Evolutionary conservation across 2,113 vertebrate genomes (phyloP).

Genomic region (Leucopsar rothschildi): DNA sequence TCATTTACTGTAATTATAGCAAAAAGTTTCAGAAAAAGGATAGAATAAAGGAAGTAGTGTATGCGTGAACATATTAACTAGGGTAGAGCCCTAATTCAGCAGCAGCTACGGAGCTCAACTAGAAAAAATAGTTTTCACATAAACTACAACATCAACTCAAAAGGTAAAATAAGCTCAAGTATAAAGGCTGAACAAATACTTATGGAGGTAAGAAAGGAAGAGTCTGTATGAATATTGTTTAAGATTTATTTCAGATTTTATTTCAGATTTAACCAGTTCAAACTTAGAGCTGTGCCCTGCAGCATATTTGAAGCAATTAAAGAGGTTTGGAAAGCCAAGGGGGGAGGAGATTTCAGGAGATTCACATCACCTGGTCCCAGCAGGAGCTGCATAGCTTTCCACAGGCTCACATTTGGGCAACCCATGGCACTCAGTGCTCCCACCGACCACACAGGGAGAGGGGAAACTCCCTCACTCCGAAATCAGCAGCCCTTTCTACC

Average conservation of each 20-base stretch:
- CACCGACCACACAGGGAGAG: accelerated
- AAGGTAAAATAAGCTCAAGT: not conserved
- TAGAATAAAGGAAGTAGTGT: not conserved
- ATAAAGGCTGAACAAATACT: not conserved
- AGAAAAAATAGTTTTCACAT: not conserved
- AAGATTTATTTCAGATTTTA: not conserved
- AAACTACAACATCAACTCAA: not conserved
- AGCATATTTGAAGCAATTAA: not conserved
- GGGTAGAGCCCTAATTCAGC: not conserved
- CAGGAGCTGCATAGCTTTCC: accelerated
- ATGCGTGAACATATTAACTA: not conserved
- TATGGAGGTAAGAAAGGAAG: not conserved
- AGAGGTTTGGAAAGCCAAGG: not conserved
- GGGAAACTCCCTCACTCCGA: accelerated
- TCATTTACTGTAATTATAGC: not conserved
- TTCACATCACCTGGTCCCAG: not conserved
- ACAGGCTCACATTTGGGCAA: not conserved
- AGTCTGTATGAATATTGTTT: accelerated
- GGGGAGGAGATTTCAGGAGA: not conserved
- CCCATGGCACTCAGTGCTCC: not conserved
- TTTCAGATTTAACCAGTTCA: not conserved
- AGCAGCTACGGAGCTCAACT: not conserved
- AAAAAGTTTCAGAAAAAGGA: not conserved
- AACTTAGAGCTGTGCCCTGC: not conserved
- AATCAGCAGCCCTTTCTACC: accelerated